Base-by-base conservation (phyloP, 2,797 vertebrate genomes). In the Chelon auratus region DNA sequence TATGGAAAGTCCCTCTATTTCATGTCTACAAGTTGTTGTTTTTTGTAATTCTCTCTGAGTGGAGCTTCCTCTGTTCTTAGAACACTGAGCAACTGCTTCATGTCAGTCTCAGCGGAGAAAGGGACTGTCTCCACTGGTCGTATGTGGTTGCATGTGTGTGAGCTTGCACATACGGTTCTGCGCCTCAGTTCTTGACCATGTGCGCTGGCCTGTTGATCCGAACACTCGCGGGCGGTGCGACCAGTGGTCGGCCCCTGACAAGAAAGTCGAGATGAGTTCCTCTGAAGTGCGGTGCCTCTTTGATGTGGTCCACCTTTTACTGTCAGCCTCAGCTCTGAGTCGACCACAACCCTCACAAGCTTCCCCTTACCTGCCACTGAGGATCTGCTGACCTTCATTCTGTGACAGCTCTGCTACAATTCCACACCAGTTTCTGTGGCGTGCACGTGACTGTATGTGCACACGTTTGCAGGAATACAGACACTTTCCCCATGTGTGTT, bases 61-160 rank as follows among this genome's bases (percentile, higher is more conserved):
- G 47, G 37, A 67, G 70, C 71, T 89, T 91, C 91, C 87, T 86
- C 53, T 80, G 62, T 91, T 93, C 91, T 84, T 67, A 85, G 86
- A 92, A 91, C 0, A 8, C 65, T 36, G 55, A 51, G 51, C 58
- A 68, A 75, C 62, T 59, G 64, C 62, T 40, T 67, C 39, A 65
- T 45, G 53, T 40, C 58, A 36, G 15, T 37, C 58, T 62, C 1
- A 68, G 40, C 68, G 53, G 36, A 54, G 36, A 53, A 18, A 60
- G 1, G 9, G 47, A 50, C 68, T 48, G 39, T 58, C 37, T 62
- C 55, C 10, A 62, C 30, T 57, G 36, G 40, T 40, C 33, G 26
- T 36, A 12, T 50, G 45, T 56, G 36, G 14, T 9, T 42, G 18
- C 39, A 14, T 26, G 18, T 13, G 45, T 48, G 47, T 47, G 52